Base-by-base conservation (phyloP, 1,140 invertebrate species). In the Asobara japonica region DNA sequence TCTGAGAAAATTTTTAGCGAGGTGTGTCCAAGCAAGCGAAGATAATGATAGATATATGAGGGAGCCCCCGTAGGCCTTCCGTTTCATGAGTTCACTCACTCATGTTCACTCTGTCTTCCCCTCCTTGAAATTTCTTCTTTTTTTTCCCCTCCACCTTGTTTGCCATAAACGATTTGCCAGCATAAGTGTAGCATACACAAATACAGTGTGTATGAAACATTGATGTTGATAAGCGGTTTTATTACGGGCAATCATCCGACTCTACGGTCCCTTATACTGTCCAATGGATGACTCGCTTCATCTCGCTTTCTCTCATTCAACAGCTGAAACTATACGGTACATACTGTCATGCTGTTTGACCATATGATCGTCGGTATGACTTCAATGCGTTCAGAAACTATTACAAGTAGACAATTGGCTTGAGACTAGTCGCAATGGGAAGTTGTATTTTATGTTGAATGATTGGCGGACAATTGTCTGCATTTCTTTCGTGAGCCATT, bases 161-260 rank as follows among this genome's bases (percentile, higher is more conserved):
- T 33, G 20, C 33, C 61, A 65, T 31, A 60, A 65, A 51, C 48
- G 56, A 71, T 71, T 65, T 56, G 56, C 38, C 62, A 65, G 65
- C 65, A 65, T 64, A 65, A 71, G 65, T 65, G 62, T 56, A 51
- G 4, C 41, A 29, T 51, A 65, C 62, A 71, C 70, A 71, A 61
- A 33, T 30, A 36, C 36, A 31, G 30, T 31, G 36, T 51, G 64
- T 60, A 41, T 41, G 36, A 29, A 60, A 41, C 38, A 16, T 72
- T n/a, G 20, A 65, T 72, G 51, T 67, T 61, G 64, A 72, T 56
- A 56, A 56, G 51, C 51, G 51, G 51, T 56, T 56, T 56, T 56
- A 56, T 56, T 56, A 56, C 22, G 51, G 51, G 22, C 51, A 56
- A 56, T 56, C 51, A 56, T 56, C 51, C 11, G 51, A 22, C 18